Evolutionary conservation across 2,797 vertebrate species (phyloP).

Genomic region (Bothrops alternatus): DNA sequence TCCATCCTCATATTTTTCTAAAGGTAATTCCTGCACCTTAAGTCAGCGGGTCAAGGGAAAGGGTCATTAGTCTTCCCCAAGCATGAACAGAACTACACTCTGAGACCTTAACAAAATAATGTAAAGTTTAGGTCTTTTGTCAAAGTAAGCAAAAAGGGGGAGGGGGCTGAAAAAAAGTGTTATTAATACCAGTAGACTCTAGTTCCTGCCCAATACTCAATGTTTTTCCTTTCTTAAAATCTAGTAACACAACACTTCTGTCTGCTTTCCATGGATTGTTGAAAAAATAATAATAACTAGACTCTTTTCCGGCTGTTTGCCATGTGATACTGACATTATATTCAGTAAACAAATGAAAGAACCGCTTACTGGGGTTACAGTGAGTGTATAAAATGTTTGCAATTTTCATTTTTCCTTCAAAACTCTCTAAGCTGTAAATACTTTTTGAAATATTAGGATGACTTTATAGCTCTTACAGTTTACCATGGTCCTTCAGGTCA

Average conservation of each 20-base stretch:
- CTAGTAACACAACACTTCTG: background rate
- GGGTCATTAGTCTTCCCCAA: background rate
- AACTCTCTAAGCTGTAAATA: background rate
- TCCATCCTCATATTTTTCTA: background rate
- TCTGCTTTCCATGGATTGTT: background rate
- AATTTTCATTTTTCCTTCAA: background rate
- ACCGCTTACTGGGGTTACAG: background rate
- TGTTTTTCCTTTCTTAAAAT: background rate
- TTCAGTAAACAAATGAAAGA: background rate
- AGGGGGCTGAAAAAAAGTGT: background rate
- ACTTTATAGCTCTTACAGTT: background rate
- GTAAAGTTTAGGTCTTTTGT: background rate
- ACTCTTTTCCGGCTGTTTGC: background rate
- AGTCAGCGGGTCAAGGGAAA: background rate
- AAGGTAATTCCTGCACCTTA: background rate
- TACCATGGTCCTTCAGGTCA: background rate
- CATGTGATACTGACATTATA: background rate
- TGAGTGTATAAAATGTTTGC: background rate
- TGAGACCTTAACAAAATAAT: background rate
- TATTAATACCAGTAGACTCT: background rate
- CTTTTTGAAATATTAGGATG: background rate
- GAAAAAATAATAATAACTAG: background rate
- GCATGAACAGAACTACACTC: background rate
- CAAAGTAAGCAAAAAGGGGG: background rate
- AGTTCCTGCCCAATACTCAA: background rate